These are phyloP conservation scores for Resseliella maxima DNA, from an alignment of 2,888 invertebrate genomes.

Conservation along the genomic window DNA sequence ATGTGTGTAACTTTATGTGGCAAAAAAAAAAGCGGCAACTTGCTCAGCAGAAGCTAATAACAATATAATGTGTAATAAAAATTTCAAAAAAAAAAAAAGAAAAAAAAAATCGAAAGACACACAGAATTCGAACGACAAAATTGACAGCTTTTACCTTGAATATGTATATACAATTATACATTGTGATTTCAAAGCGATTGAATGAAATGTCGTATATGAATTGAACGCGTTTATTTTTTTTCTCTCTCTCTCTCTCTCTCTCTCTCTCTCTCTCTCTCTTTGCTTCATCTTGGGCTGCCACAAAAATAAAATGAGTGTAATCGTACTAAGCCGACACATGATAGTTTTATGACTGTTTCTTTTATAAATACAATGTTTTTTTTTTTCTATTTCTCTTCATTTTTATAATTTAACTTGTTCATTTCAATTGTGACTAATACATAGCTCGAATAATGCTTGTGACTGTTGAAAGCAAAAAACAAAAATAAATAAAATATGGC, in stretches of 20 bases:
- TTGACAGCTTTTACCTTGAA: conserved; percentile 29
- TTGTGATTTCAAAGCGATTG: not conserved
- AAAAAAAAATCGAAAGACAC: not conserved
- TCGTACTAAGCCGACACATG: conserved; percentile 54
- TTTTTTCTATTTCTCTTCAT: not conserved
- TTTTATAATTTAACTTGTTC: not conserved
- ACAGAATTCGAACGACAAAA: conserved; percentile 48
- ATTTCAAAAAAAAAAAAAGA: too few species aligned
- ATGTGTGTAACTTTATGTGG: not conserved
- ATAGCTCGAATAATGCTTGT: not conserved
- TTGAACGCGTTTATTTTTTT: not conserved
- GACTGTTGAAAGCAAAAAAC: too few species aligned
- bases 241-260: too few species aligned
- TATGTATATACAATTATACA: not conserved
- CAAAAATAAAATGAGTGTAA: conserved; percentile 27
- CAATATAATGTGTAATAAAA: conserved; percentile 39
- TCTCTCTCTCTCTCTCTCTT: too few species aligned
- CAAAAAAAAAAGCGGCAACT: conserved; percentile 23
- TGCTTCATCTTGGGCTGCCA: too few species aligned
- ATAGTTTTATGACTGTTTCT: conserved; percentile 4
- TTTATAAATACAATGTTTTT: not conserved
- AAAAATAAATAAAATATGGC: not conserved
- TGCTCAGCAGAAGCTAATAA: conserved; percentile 29
- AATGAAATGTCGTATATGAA: not conserved
- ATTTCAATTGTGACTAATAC: not conserved